phyloP scores from a whole-genome alignment of 2,888 invertebrate species.

The Erannis defoliaria region DNA sequence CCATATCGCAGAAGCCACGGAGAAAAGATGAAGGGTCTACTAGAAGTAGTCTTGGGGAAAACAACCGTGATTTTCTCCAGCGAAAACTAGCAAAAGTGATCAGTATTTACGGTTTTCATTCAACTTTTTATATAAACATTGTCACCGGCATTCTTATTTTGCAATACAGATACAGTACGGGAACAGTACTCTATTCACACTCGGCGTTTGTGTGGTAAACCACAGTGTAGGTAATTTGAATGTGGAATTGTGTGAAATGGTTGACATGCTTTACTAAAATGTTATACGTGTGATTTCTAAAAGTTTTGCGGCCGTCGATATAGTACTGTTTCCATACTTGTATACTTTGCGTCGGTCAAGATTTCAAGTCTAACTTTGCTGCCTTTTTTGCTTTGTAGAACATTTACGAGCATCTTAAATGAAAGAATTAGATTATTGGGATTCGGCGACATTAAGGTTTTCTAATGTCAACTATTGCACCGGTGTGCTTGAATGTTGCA shows the following conservation, averaged over 20 bases:
- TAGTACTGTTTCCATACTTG: neutral
- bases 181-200: neutral
- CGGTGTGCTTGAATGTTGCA: conserved; percentile 6
- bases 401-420: neutral
- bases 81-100: too few species aligned
- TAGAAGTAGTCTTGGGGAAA: too few species aligned
- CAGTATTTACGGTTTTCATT: too few species aligned
- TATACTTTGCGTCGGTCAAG: neutral
- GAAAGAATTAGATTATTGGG: neutral
- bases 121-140: too few species aligned
- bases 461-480: conserved; percentile 13
- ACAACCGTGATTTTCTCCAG: too few species aligned
- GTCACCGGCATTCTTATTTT: too few species aligned
- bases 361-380: neutral
- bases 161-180: too few species aligned
- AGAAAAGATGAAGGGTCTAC: too few species aligned
- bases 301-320: too few species aligned
- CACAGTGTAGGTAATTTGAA: neutral
- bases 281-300: too few species aligned
- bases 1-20: too few species aligned
- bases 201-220: neutral
- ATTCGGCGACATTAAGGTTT: neutral
- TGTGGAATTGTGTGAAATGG: neutral
- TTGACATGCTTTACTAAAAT: neutral
- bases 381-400: neutral